Evolutionary conservation across 2,113 vertebrate species (phyloP).

Genomic region (Laticauda laticaudata): DNA sequence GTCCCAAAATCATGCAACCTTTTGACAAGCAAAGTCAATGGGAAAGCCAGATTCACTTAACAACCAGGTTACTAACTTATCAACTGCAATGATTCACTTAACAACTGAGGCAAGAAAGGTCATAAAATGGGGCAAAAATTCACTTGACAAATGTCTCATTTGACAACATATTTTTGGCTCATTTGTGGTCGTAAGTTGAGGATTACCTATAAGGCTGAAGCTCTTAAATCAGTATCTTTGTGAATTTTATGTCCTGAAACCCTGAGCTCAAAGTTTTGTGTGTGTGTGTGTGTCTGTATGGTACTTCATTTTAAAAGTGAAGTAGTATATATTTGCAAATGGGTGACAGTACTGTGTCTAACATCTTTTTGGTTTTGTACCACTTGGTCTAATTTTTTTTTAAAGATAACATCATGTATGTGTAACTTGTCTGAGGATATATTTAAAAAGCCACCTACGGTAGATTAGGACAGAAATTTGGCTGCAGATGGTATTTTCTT

Average conservation of each 20-base stretch:
- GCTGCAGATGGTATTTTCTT: background rate
- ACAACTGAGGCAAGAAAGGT: too few species aligned
- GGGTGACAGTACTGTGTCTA: background rate
- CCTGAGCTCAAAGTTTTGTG: background rate
- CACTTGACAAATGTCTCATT: too few species aligned
- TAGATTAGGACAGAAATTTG: background rate
- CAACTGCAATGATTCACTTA: too few species aligned
- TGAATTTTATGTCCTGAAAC: too few species aligned
- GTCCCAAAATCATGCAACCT: too few species aligned
- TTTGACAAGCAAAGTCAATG: too few species aligned
- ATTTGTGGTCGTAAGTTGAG: too few species aligned
- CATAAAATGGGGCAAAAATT: too few species aligned
- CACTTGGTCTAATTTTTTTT: background rate
- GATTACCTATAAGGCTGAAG: background rate
- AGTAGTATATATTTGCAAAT: background rate
- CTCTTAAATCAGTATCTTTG: background rate
- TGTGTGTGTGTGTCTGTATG: background rate
- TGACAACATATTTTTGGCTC: too few species aligned
- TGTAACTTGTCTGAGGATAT: background rate
- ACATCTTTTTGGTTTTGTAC: background rate
- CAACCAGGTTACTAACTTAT: too few species aligned
- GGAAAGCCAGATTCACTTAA: too few species aligned
- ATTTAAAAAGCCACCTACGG: background rate
- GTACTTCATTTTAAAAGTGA: background rate
- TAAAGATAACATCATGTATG: background rate